Base-by-base conservation (phyloP, 2,888 invertebrate genomes). In the Agonopterix arenella region DNA sequence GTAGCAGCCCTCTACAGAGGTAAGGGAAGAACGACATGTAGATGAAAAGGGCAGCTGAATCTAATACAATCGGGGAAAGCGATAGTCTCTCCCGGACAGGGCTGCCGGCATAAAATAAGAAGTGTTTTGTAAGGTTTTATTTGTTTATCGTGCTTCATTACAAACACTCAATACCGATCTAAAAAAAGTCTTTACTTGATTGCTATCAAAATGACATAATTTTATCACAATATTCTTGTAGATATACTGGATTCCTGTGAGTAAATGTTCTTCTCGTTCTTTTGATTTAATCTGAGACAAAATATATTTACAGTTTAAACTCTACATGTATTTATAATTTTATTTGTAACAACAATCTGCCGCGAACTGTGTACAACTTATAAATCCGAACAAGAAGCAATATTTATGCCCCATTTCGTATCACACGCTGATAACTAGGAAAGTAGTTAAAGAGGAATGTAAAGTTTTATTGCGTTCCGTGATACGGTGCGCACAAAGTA, bases 21-120 rank as follows among this genome's bases (percentile, higher is more conserved):
- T 69, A 73, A 73, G 73, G 66, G 73, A 73, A 70, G 75, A 78
- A 77, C 78, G 85, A 84, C 81, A 88, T 86, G 88, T 85, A 85
- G 85, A 88, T 86, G 86, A 86, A 88, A 88, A 85, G 88, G 86
- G 84, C 88, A 88, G 84, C 84, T 82, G 85, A 89, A 88, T 86
- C 84, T 89, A 88, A 89, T 88, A 89, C 85, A 88, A 89, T 88
- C 84, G 84, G 77, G 80, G 77, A 84, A 85, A 85, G 76, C 85
- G 83, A 86, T 84, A 85, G 82, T 79, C 76, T 66, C 74, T 78
- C 64, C 68, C 57, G 53, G 52, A 54, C 69, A 86, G 84, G 86
- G 86, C 56, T 88, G 84, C 52, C 76, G 61, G 7, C 28, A 28
- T 28, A 28, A 28, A 28, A 28, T 28, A 28, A 28, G 53, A 51